phyloP scores from a whole-genome alignment of 2,888 invertebrate species.

The Xanthia togata region DNA sequence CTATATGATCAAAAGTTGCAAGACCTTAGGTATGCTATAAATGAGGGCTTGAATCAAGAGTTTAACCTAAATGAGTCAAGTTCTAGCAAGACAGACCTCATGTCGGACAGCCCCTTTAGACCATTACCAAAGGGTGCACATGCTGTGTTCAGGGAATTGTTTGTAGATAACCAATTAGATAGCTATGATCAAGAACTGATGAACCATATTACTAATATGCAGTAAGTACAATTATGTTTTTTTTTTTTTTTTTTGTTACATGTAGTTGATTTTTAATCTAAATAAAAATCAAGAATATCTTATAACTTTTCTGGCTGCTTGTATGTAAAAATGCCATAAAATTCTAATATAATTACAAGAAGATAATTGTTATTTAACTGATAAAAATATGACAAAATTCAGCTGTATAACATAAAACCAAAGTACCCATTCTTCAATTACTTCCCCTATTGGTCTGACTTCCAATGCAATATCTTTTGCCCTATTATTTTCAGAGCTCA shows the following conservation, averaged over 20 bases:
- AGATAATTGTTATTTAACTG: background rate
- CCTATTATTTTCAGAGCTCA: constrained; percentile 70
- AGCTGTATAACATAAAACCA: background rate
- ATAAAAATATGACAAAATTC: background rate
- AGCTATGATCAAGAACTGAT: constrained; percentile 86
- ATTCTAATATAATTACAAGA: background rate
- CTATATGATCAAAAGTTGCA: constrained; percentile 86
- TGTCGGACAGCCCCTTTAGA: constrained; percentile 57
- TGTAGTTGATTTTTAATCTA: background rate
- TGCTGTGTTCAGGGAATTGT: constrained; percentile 85
- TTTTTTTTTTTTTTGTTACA: too few species aligned
- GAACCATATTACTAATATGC: constrained; percentile 81
- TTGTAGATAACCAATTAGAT: constrained; percentile 84
- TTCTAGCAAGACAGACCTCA: constrained; percentile 38
- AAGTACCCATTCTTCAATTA: too few species aligned
- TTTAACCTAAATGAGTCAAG: constrained; percentile 74
- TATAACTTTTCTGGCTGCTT: too few species aligned
- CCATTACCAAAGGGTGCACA: constrained; percentile 82
- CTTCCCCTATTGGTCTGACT: background rate
- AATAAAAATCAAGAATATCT: too few species aligned
- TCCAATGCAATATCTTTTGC: constrained; percentile 1
- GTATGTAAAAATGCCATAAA: background rate
- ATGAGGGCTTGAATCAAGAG: constrained; percentile 86
- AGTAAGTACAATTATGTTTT: constrained; percentile 82
- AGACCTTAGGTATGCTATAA: constrained; percentile 87